phyloP scores from a whole-genome alignment of 2,888 invertebrate genomes.

The Malthinus seriepunctatus region DNA sequence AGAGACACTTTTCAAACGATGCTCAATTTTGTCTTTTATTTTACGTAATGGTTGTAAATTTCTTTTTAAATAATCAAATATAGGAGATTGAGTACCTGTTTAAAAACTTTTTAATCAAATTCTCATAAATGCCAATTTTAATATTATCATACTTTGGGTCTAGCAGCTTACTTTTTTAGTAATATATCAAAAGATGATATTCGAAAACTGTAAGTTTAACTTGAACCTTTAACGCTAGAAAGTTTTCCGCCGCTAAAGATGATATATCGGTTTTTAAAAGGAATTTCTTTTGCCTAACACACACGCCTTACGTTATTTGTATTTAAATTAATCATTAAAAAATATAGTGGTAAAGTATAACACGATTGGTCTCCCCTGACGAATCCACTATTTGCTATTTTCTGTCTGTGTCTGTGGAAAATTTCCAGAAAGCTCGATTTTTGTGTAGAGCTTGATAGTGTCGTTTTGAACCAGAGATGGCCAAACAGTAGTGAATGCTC shows the following conservation, averaged over 20 bases:
- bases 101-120: slow-evolving; percentile 30
- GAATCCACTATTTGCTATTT: too few species aligned
- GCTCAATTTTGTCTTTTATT: too few species aligned
- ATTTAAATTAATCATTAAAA: not conserved
- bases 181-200: slow-evolving; percentile 52
- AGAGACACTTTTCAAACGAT: too few species aligned
- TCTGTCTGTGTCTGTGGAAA: too few species aligned
- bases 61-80: slow-evolving; percentile 21
- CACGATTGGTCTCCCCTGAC: too few species aligned
- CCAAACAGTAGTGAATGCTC: too few species aligned
- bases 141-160: slow-evolving; percentile 31
- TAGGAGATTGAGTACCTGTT: slow-evolving; percentile 30
- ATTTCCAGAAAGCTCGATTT: too few species aligned
- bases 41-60: slow-evolving; percentile 4
- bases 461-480: too few species aligned
- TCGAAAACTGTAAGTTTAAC: slow-evolving; percentile 49
- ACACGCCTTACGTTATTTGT: slow-evolving; percentile 20
- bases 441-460: too few species aligned
- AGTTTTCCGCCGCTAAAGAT: slow-evolving; percentile 46
- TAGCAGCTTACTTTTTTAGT: slow-evolving; percentile 37
- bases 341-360: too few species aligned
- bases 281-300: slow-evolving; percentile 34
- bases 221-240: slow-evolving; percentile 50
- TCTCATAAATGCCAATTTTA: slow-evolving; percentile 38
- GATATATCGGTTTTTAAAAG: slow-evolving; percentile 50